Percentiles rank a stretch among this genome's conserved stretches.
These are phyloP conservation scores for Hephaestus fuliginosus DNA, from an alignment of 2,797 vertebrate species.

Conservation along the genomic window DNA sequence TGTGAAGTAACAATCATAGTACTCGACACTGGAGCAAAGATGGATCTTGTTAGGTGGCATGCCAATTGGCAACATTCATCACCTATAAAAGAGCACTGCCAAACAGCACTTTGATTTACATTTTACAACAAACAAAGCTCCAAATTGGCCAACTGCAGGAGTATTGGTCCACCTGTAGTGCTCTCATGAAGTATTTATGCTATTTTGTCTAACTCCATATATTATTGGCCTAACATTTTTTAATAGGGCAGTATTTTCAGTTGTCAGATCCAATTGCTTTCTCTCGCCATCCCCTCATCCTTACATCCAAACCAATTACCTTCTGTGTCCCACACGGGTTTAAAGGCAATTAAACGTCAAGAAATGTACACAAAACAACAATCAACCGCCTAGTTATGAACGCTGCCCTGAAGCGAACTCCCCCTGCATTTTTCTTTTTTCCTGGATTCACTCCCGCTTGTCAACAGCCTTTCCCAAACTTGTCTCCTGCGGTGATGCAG, in stretches of 20 bases:
- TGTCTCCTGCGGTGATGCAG: conserved; percentile 44
- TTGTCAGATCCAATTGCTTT: conserved; percentile 59
- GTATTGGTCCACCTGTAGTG: conserved; percentile 50
- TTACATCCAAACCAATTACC: conserved; percentile 71
- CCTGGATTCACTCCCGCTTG: conserved; percentile 48
- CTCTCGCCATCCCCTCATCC: conserved; percentile 36
- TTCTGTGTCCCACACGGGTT: conserved; percentile 53
- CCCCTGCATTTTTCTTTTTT: conserved; percentile 13
- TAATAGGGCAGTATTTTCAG: conserved; percentile 53
- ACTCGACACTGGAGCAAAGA: conserved; percentile 29
- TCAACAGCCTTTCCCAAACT: conserved; percentile 52
- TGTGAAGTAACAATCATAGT: conserved; percentile 25
- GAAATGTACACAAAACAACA: conserved; percentile 67
- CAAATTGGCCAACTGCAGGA: conserved; percentile 30
- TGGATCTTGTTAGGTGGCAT: conserved; percentile 35
- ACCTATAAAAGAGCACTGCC: conserved; percentile 40
- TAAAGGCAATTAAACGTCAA: conserved; percentile 72
- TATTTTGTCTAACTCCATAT: conserved; percentile 39
- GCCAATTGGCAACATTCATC: conserved; percentile 55
- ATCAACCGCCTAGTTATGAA: conserved; percentile 64
- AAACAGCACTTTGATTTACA: conserved; percentile 52
- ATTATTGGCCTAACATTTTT: conserved; percentile 46
- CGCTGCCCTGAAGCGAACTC: conserved; percentile 52
- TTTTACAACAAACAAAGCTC: conserved; percentile 42
- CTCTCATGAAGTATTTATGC: conserved; percentile 42